Percentiles rank a stretch among this genome's conserved stretches.
Evolutionary conservation across 2,888 invertebrate genomes (phyloP).

Genomic region (Eupelmus urozonus): DNA sequence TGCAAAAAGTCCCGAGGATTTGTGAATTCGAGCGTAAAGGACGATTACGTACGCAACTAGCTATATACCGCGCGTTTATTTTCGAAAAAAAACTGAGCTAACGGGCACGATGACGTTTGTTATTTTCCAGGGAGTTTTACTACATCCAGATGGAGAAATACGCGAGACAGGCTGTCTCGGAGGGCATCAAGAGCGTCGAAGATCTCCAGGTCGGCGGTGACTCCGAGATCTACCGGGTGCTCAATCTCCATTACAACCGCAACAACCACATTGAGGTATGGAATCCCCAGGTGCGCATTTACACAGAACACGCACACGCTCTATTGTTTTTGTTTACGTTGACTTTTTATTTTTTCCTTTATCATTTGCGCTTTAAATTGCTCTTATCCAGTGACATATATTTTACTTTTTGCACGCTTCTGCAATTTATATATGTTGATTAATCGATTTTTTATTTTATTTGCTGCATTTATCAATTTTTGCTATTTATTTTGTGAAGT

Average conservation of each 20-base stretch:
- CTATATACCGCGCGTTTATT: not conserved
- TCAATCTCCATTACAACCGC: conserved; percentile 99
- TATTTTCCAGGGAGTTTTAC: conserved; percentile 99
- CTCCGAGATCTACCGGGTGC: conserved; percentile 97
- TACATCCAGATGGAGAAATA: conserved; percentile 99
- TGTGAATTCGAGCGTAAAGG: conserved; percentile 26
- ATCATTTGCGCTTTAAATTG: too few species aligned
- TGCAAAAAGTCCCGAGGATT: too few species aligned
- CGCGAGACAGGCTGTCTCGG: conserved; percentile 97
- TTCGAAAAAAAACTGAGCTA: too few species aligned
- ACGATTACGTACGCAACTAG: too few species aligned
- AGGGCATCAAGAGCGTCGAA: conserved; percentile 95
- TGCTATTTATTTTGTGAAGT: too few species aligned
- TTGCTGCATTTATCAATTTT: too few species aligned
- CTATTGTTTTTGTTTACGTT: conserved; percentile 39
- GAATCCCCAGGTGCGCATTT: conserved; percentile 83
- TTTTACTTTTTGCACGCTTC: too few species aligned
- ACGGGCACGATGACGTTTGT: too few species aligned
- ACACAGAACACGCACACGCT: conserved; percentile 72
- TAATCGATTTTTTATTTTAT: not conserved
- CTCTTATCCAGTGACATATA: too few species aligned
- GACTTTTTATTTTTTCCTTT: not conserved
- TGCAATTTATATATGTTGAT: not conserved
- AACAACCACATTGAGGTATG: conserved; percentile 97
- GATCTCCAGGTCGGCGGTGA: conserved; percentile 96